Evolutionary conservation across 2,888 invertebrate species (phyloP).

Genomic region (Antitype chi): DNA sequence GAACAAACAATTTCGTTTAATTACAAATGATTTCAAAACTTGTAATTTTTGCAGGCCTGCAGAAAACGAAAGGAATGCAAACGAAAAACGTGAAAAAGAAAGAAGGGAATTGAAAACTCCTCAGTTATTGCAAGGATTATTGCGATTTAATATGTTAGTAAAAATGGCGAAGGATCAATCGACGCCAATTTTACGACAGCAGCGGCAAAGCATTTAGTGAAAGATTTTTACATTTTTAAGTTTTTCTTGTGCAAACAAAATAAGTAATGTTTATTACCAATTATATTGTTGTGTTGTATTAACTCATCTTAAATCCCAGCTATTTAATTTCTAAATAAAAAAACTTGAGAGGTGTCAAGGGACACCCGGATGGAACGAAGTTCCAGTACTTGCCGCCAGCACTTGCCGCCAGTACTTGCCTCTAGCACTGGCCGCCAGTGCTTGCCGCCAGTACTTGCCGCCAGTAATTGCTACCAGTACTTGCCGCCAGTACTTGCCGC

Average conservation of each 20-base stretch:
- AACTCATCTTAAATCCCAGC: background rate
- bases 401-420: no score
- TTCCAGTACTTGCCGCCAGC: no score
- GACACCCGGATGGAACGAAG: no score
- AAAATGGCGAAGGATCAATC: constrained; percentile 25
- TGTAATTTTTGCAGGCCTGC: constrained; percentile 36
- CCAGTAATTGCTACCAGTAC: no score
- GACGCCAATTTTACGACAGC: background rate
- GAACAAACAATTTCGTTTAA: background rate
- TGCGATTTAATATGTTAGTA: constrained; percentile 1
- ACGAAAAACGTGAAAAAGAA: background rate
- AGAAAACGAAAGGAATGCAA: constrained; percentile 27
- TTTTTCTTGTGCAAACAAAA: background rate
- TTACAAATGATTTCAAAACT: background rate
- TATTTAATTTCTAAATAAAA: background rate
- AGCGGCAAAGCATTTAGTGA: background rate
- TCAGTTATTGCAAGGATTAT: background rate
- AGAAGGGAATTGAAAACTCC: background rate
- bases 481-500: no score
- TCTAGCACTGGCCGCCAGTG: no score
- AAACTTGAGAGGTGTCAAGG: no score
- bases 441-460: no score
- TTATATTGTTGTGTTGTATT: background rate
- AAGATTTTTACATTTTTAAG: background rate
- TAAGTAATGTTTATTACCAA: background rate